phyloP scores from a whole-genome alignment of 2,113 vertebrate genomes.

The Rhinolophus sinicus region DNA sequence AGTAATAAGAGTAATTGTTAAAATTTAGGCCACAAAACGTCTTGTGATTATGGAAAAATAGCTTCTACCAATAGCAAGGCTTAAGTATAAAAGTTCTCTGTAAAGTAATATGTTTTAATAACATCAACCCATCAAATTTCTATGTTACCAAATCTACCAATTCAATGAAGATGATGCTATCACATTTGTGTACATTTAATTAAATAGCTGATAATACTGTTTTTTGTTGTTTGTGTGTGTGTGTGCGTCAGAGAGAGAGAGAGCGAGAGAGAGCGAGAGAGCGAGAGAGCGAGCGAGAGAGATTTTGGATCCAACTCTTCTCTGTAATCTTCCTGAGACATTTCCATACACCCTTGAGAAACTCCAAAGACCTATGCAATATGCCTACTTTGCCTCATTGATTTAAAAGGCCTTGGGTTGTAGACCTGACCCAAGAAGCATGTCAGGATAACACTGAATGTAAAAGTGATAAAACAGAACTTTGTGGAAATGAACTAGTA shows the following conservation, averaged over 20 bases:
- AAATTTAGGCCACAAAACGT: not conserved
- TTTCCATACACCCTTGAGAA: not conserved
- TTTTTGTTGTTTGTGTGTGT: too few relatives aligned
- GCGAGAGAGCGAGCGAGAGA: too few relatives aligned
- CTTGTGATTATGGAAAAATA: not conserved
- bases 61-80: not conserved
- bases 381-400: not conserved
- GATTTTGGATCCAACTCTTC: not conserved
- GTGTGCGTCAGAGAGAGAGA: too few relatives aligned
- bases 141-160: not conserved
- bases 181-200: not conserved
- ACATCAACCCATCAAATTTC: not conserved
- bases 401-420: not conserved
- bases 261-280: too few relatives aligned
- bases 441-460: not conserved
- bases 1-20: not conserved
- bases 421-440: not conserved
- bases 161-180: not conserved
- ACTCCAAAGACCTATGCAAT: not conserved
- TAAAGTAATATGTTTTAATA: not conserved
- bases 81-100: not conserved
- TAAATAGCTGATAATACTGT: not conserved
- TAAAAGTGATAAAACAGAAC: not conserved
- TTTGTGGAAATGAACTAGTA: not conserved
- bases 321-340: not conserved